Conservation (phyloP, 2,888 invertebrate species). For the Embidobia sp. region DNA sequence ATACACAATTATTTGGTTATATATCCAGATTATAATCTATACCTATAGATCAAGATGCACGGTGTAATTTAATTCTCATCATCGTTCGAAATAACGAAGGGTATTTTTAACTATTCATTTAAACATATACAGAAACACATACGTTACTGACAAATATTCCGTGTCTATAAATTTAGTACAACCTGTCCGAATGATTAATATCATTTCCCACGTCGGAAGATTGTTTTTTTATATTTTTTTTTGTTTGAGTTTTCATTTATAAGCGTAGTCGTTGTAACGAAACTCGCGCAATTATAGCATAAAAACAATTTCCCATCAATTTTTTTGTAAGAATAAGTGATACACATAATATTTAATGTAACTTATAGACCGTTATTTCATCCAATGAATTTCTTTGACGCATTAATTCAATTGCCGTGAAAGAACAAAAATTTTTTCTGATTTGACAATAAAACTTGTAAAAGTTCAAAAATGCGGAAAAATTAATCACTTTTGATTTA, state of each 20-base stretch:
- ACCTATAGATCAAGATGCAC: too few species aligned
- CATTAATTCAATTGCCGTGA: conserved; percentile 1
- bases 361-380: conserved; percentile 11
- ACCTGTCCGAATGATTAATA: conserved; percentile 14
- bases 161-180: conserved; percentile 2
- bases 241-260: conserved; percentile 12
- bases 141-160: conserved; percentile 11
- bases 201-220: conserved; percentile 10
- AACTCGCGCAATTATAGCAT: conserved; percentile 1
- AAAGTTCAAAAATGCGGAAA: conserved; percentile 1
- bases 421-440: conserved; percentile 9
- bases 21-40: too few species aligned
- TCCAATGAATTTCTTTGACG: conserved; percentile 14
- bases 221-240: too few species aligned
- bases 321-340: conserved; percentile 18
- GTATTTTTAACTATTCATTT: conserved; percentile 1
- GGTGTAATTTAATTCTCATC: conserved; percentile 5
- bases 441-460: conserved; percentile 1
- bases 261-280: background rate
- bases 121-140: conserved; percentile 8
- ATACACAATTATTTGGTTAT: too few species aligned
- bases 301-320: conserved; percentile 21
- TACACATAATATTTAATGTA: conserved; percentile 7
- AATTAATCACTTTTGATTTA: background rate
- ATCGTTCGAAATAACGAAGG: background rate